phyloP scores from a whole-genome alignment of 2,113 vertebrate species.

The Xiphophorus maculatus region DNA sequence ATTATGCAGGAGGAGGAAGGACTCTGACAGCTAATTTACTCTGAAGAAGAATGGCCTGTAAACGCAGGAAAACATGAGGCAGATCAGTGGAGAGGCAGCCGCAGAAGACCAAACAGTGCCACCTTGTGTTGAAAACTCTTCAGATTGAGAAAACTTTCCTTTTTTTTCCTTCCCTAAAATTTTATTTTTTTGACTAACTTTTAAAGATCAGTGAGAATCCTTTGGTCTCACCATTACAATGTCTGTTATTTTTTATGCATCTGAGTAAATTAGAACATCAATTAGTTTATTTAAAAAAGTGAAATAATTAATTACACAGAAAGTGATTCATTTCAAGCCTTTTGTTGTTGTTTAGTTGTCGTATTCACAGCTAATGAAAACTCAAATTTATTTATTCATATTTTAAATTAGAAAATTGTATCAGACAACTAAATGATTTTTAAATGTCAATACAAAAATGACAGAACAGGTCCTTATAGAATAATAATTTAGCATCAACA shows the following conservation, averaged over 20 bases:
- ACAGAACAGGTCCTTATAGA: not conserved
- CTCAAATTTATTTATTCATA: not conserved
- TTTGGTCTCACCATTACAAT: not conserved
- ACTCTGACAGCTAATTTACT: constrained; percentile 1
- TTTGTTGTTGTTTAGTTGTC: not conserved
- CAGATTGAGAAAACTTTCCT: not conserved
- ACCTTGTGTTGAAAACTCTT: constrained; percentile 47
- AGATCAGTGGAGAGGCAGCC: constrained; percentile 10
- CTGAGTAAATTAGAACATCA: not conserved
- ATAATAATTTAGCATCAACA: not conserved
- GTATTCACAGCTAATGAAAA: not conserved
- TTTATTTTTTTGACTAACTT: not conserved
- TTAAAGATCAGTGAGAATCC: not conserved
- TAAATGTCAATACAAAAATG: no score
- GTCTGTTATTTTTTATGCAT: not conserved
- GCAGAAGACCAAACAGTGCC: constrained; percentile 68
- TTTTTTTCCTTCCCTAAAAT: not conserved
- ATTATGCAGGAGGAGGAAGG: not conserved
- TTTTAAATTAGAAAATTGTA: not conserved
- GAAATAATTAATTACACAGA: not conserved
- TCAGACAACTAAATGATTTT: no score
- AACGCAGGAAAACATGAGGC: constrained; percentile 8
- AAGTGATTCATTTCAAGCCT: not conserved
- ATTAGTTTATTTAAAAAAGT: not conserved
- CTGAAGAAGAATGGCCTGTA: constrained; percentile 14